These are phyloP conservation scores for Dendrolimus punctatus DNA, from an alignment of 1,140 invertebrate genomes.

Conservation along the genomic window DNA sequence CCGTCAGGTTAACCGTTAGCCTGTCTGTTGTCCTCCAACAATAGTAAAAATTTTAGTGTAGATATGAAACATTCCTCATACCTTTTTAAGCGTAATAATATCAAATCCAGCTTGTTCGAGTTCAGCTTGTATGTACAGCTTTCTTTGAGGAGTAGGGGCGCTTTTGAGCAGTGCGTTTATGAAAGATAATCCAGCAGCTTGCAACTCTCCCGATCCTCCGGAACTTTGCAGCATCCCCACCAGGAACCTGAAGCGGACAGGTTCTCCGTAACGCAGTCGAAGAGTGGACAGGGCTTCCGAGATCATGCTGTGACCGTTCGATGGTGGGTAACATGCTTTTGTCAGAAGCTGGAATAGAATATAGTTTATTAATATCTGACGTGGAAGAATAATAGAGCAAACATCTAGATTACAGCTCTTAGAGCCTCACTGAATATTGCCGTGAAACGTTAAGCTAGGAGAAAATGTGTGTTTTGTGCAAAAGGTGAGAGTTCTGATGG, in stretches of 20 bases:
- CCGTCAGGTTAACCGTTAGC: no score
- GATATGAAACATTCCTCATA: slow-evolving; percentile 1
- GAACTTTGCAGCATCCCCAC: slow-evolving; percentile 88
- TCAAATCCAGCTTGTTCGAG: slow-evolving; percentile 88
- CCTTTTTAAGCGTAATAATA: slow-evolving; percentile 78
- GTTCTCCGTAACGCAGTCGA: slow-evolving; percentile 90
- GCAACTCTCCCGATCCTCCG: slow-evolving; percentile 78
- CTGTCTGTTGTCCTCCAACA: no score
- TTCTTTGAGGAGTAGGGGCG: slow-evolving; percentile 80
- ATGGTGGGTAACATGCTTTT: slow-evolving; percentile 81
- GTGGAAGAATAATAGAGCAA: no score
- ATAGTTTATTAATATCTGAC: no score
- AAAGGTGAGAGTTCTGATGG: no score
- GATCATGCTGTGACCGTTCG: slow-evolving; percentile 83
- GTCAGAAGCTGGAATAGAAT: slow-evolving; percentile 78
- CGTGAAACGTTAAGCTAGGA: no score
- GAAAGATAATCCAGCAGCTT: slow-evolving; percentile 88
- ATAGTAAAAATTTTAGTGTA: no score
- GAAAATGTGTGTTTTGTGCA: no score
- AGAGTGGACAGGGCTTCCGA: slow-evolving; percentile 93
- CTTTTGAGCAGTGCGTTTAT: slow-evolving; percentile 87
- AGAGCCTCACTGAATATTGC: no score
- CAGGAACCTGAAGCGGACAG: slow-evolving; percentile 91
- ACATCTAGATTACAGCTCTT: no score
- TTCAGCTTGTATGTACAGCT: slow-evolving; percentile 92